These are phyloP conservation scores for Myotis vivesi DNA, from an alignment of 2,797 vertebrate genomes.

Conservation along the genomic window DNA sequence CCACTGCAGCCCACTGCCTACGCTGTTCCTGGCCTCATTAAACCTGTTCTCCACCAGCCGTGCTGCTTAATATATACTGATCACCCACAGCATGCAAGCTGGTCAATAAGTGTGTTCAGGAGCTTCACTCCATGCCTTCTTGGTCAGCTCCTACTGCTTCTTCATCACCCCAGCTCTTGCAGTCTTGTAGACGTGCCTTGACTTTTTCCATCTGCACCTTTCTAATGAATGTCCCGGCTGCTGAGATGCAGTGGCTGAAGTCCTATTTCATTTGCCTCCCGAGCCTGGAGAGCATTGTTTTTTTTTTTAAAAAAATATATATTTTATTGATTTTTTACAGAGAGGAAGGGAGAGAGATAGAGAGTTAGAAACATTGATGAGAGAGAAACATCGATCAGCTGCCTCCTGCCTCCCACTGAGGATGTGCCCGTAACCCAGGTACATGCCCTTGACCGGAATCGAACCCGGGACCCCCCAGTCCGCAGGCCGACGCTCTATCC, in stretches of 20 bases:
- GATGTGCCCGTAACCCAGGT: too few relatives aligned
- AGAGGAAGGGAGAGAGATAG: too few relatives aligned
- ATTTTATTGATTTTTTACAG: too few relatives aligned
- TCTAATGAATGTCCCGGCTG: background rate
- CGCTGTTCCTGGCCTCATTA: constrained; percentile 37
- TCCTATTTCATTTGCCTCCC: background rate
- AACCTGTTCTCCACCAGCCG: background rate
- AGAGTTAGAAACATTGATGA: too few relatives aligned
- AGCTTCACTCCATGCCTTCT: background rate
- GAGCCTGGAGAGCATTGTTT: constrained; percentile 12
- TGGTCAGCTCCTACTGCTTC: background rate
- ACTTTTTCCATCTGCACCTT: background rate
- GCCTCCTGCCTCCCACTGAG: too few relatives aligned
- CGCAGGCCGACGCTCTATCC: too few relatives aligned
- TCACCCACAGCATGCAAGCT: background rate
- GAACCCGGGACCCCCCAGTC: too few relatives aligned
- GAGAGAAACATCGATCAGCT: too few relatives aligned
- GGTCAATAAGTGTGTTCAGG: constrained; percentile 6
- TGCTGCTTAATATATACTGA: background rate
- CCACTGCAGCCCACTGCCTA: background rate
- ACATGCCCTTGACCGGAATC: too few relatives aligned
- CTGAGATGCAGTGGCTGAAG: background rate
- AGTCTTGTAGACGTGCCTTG: background rate
- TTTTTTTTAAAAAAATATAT: too few relatives aligned
- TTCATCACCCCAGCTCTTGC: background rate